phyloP scores from a whole-genome alignment of 2,888 invertebrate genomes.

The Nasonia oneida region DNA sequence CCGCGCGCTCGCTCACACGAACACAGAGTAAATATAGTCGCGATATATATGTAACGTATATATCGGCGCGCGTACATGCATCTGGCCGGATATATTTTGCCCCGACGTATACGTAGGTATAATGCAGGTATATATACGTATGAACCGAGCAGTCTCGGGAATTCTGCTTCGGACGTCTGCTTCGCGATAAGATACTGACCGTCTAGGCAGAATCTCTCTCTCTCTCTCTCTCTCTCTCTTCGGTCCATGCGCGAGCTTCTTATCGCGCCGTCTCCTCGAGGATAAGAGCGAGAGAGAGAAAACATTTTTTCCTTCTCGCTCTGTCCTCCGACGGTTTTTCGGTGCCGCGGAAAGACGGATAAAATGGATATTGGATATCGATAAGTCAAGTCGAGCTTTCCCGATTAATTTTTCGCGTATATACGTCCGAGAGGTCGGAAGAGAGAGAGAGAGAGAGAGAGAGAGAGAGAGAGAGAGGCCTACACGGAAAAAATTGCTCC shows the following conservation, averaged over 20 bases:
- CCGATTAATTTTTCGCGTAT: slow-evolving; percentile 63
- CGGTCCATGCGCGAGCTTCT: slow-evolving; percentile 11
- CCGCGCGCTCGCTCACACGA: slow-evolving; percentile 44
- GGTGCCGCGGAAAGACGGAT: slow-evolving; percentile 57
- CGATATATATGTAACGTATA: slow-evolving; percentile 44
- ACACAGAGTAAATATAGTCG: slow-evolving; percentile 56
- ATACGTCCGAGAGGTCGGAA: background rate
- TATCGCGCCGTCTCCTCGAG: background rate
- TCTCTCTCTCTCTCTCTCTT: slow-evolving; percentile 18
- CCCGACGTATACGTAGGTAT: slow-evolving; percentile 64
- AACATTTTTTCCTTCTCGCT: background rate
- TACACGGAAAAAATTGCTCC: slow-evolving; percentile 53
- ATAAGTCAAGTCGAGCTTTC: slow-evolving; percentile 61
- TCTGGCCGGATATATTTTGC: slow-evolving; percentile 56
- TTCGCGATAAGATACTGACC: slow-evolving; percentile 73
- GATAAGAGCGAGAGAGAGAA: background rate
- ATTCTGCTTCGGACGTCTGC: slow-evolving; percentile 75
- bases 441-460: background rate
- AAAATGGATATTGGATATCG: slow-evolving; percentile 64
- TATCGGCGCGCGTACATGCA: slow-evolving; percentile 59
- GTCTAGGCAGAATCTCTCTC: slow-evolving; percentile 63
- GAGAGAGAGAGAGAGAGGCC: slow-evolving; percentile 9
- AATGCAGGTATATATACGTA: slow-evolving; percentile 69
- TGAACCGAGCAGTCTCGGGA: slow-evolving; percentile 61
- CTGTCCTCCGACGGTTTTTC: slow-evolving; percentile 29